phyloP scores from a whole-genome alignment of 2,888 invertebrate genomes.

The Spilosoma lubricipeda region DNA sequence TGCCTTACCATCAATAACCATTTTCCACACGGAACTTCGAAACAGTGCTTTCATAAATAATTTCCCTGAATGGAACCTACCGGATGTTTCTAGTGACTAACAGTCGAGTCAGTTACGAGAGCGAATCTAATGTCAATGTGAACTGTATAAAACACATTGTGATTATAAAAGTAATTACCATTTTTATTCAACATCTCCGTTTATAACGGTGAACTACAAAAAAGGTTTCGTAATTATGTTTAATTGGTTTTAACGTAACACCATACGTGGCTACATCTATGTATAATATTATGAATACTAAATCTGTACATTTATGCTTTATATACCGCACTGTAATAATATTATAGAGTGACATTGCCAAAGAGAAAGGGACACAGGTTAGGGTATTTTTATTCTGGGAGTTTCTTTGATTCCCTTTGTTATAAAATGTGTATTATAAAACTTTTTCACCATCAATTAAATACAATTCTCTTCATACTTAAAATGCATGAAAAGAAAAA shows the following conservation, averaged over 20 bases:
- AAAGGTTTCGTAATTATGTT: conserved; percentile 32
- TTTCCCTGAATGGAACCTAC: conserved; percentile 56
- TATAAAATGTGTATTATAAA: not conserved
- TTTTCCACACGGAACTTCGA: conserved; percentile 47
- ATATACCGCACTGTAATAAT: too few species aligned
- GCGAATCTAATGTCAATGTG: conserved; percentile 65
- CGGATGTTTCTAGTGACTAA: conserved; percentile 69
- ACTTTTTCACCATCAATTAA: not conserved
- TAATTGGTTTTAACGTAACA: conserved; percentile 16
- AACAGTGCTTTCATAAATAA: conserved; percentile 53
- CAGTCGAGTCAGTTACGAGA: conserved; percentile 56
- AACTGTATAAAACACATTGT: conserved; percentile 56
- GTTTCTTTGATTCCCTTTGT: too few species aligned
- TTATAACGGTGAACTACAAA: conserved; percentile 47
- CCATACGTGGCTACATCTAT: not conserved
- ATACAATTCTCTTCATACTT: not conserved
- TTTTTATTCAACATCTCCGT: conserved; percentile 41
- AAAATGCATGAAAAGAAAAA: not conserved
- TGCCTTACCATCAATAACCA: not conserved
- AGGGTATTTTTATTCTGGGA: too few species aligned
- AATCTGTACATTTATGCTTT: not conserved
- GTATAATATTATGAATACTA: too few species aligned
- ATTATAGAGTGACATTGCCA: too few species aligned
- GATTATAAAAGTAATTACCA: conserved; percentile 50
- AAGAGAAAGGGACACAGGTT: too few species aligned